Evolutionary conservation across 2,113 vertebrate species (phyloP).

Genomic region (Scortum barcoo): DNA sequence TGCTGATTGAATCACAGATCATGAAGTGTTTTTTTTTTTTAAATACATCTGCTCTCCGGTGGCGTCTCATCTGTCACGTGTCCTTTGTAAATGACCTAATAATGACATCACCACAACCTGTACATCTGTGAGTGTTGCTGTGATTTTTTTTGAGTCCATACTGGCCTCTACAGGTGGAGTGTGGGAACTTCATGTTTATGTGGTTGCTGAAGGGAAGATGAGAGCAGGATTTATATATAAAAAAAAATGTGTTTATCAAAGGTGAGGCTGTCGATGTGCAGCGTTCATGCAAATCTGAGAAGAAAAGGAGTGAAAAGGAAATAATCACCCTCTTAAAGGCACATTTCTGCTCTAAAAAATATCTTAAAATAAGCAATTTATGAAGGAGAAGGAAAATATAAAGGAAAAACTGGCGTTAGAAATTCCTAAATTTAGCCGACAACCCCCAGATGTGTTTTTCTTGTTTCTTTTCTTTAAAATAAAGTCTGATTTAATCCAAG

Average conservation of each 20-base stretch:
- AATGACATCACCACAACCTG: too few relatives aligned
- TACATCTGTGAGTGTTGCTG: not conserved
- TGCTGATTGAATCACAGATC: not conserved
- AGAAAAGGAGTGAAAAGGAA: too few relatives aligned
- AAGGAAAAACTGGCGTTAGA: not conserved
- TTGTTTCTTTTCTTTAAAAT: too few relatives aligned
- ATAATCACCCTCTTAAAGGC: not conserved
- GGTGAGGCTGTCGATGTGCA: too few relatives aligned
- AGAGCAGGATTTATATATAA: too few relatives aligned
- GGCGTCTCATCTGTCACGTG: not conserved
- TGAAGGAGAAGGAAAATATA: not conserved
- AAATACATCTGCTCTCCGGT: not conserved
- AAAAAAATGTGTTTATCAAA: not conserved
- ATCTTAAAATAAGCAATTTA: not conserved
- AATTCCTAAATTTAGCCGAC: not conserved
- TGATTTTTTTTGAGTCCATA: not conserved
- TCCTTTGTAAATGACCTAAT: not conserved
- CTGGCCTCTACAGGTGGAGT: conserved; percentile 56
- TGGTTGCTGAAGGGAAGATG: not conserved
- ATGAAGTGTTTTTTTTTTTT: not conserved
- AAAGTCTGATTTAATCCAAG: not conserved
- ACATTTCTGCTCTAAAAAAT: not conserved
- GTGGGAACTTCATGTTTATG: not conserved
- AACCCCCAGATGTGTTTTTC: too few relatives aligned
- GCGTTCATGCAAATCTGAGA: too few relatives aligned